Conservation (phyloP, 2,113 vertebrate genomes). For the Chaetodon trifascialis region DNA sequence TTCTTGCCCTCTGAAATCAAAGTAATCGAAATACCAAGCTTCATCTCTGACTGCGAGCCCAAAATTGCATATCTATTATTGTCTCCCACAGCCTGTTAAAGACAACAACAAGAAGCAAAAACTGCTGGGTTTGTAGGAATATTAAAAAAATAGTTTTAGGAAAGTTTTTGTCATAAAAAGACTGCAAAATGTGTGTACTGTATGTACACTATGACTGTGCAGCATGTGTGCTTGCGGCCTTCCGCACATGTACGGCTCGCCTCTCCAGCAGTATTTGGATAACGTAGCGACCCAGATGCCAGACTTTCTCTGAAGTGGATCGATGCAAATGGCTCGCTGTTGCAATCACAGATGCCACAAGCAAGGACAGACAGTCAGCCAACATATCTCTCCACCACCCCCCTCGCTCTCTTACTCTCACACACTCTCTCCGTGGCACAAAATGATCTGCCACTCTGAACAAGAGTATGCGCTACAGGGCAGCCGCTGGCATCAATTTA, state of each 20-base stretch:
- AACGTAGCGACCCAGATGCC: constrained; percentile 45
- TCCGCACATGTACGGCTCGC: neutral
- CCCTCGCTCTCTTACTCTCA: constrained; percentile 22
- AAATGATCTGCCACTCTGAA: constrained; percentile 78
- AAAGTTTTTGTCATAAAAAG: constrained; percentile 37
- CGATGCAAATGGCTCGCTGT: constrained; percentile 66
- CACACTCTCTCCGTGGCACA: constrained; percentile 64
- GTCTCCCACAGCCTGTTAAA: constrained; percentile 32
- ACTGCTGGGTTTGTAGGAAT: constrained; percentile 31
- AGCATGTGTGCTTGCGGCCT: neutral
- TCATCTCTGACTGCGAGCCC: constrained; percentile 46
- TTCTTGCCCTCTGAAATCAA: constrained; percentile 65
- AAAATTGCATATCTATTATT: constrained; percentile 54
- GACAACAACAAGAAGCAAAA: neutral
- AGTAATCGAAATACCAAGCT: constrained; percentile 63
- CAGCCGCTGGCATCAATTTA: constrained; percentile 73
- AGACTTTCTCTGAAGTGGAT: constrained; percentile 59
- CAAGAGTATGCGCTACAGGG: constrained; percentile 69
- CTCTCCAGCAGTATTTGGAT: constrained; percentile 45
- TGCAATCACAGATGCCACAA: constrained; percentile 70
- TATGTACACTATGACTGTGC: neutral
- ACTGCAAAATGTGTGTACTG: neutral
- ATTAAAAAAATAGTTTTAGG: constrained; percentile 24
- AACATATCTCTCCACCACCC: constrained; percentile 49
- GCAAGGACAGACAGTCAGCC: constrained; percentile 65